Evolutionary conservation across 2,888 invertebrate genomes (phyloP), one percentile per base, ranked within the genome.

Genomic region (Anodontia alba): DNA sequence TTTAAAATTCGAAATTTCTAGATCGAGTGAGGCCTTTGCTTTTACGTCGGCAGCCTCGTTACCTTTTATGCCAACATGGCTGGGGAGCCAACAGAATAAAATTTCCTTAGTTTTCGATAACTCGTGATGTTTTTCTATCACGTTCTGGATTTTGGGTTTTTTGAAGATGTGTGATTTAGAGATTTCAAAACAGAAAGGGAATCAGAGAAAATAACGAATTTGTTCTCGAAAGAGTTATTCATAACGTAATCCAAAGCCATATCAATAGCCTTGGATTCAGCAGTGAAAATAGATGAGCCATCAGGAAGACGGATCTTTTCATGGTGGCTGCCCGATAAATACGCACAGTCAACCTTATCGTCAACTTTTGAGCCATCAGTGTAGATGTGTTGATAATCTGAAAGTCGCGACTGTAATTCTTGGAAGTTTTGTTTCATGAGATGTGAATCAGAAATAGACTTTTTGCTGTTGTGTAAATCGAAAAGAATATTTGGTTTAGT

Each of bases 281-380:
- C 73, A 23, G 71, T 51, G 69, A 78, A 80, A 46, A 81, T 68
- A 5, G 78, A 78, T 7, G 72, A 51, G n/a, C 57, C 46, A 57
- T 73, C 62, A 26, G 80, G 76, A 17, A 76, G 51, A 0, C 76
- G 38, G 0, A 72, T 43, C 8, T 43, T 49, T 31, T 29, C 51
- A 23, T 1, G n/a, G 26, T n/a, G 10, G n/a, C 42, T 46, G 36
- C 42, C 57, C 10, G 38, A 43, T 23, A 72, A n/a, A 17, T 31
- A n/a, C 23, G 75, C 74, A 42, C 67, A 73, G 17, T 26, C 77
- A 46, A 77, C 70, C 69, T 38, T 70, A 0, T 57, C 36, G 17
- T 36, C 80, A 36, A 68, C 49, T 46, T 80, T 80, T 1, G 80
- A 76, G 29, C 80, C 76, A 69, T 80, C 80, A 26, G 80, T 80